Conservation (phyloP, 2,888 invertebrate genomes). For the Drosophila kuntzei region DNA sequence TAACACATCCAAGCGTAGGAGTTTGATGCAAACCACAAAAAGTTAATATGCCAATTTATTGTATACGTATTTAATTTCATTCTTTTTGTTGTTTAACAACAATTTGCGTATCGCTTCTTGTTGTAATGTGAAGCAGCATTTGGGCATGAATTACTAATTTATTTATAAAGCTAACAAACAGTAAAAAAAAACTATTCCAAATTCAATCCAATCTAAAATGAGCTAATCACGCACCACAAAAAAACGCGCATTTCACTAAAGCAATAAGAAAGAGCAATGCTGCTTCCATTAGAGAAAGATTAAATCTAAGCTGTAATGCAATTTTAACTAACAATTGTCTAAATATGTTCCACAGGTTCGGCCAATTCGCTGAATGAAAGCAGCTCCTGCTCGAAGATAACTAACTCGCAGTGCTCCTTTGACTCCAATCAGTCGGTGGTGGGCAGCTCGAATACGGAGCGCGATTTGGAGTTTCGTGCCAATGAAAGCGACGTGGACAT, state of each 20-base stretch:
- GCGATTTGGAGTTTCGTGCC: constrained; percentile 80
- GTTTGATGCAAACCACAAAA: constrained; percentile 82
- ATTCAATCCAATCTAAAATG: constrained; percentile 20
- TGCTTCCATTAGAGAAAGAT: constrained; percentile 63
- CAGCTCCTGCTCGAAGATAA: constrained; percentile 85
- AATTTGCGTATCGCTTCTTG: constrained; percentile 50
- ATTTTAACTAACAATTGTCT: background rate
- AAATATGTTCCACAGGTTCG: constrained; percentile 80
- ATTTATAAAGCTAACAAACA: constrained; percentile 15
- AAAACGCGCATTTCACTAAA: constrained; percentile 31
- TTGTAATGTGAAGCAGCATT: constrained; percentile 70
- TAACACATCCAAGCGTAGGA: constrained; percentile 84
- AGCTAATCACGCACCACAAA: constrained; percentile 26
- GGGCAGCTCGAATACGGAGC: constrained; percentile 84
- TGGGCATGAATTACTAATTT: constrained; percentile 37
- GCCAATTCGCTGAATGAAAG: constrained; percentile 85
- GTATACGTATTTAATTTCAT: constrained; percentile 37
- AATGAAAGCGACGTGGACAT: constrained; percentile 90
- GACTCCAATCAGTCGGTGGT: constrained; percentile 85
- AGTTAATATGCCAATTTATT: constrained; percentile 83
- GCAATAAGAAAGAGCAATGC: constrained; percentile 43
- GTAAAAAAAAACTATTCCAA: constrained; percentile 29
- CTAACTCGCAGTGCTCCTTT: constrained; percentile 84
- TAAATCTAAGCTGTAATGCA: background rate
- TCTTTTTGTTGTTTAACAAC: constrained; percentile 35